Percentiles rank a stretch among this genome's conserved stretches.
Evolutionary conservation across 2,797 vertebrate genomes (phyloP).

Genomic region (Gallinago stenura): DNA sequence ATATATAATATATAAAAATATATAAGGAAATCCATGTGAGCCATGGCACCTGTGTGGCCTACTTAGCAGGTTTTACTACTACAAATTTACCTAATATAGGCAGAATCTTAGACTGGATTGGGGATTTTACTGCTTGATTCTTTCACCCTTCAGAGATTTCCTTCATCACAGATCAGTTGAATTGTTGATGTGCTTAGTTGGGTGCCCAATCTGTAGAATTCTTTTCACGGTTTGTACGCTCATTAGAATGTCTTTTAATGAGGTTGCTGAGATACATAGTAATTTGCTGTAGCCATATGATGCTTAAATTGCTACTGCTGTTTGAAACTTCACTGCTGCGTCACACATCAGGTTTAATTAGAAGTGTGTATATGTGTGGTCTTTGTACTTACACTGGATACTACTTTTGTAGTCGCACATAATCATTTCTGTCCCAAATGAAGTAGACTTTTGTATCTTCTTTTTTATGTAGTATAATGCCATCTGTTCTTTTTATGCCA

Average conservation of each 20-base stretch:
- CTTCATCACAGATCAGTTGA: not conserved
- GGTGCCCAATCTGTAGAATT: not conserved
- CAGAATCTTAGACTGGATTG: not conserved
- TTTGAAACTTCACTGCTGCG: not conserved
- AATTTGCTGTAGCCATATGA: not conserved
- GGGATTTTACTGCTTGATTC: not conserved
- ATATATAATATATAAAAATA: too few relatives aligned
- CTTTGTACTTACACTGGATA: fast-evolving
- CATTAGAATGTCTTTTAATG: not conserved
- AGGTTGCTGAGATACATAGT: not conserved
- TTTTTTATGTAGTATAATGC: not conserved
- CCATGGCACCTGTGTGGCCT: not conserved
- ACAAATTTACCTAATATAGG: not conserved
- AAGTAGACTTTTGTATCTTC: not conserved
- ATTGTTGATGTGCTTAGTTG: not conserved
- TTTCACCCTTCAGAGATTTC: not conserved
- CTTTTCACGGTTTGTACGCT: not conserved
- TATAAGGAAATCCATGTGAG: not conserved
- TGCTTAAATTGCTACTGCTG: not conserved
- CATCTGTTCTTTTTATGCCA: not conserved
- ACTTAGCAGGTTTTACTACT: not conserved
- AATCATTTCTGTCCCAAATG: not conserved
- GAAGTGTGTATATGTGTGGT: not conserved
- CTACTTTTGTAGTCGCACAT: not conserved
- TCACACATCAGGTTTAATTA: not conserved